Evolutionary conservation across 2,888 invertebrate species (phyloP), one percentile per base, ranked within the genome.

Genomic region (Idaea biselata): DNA sequence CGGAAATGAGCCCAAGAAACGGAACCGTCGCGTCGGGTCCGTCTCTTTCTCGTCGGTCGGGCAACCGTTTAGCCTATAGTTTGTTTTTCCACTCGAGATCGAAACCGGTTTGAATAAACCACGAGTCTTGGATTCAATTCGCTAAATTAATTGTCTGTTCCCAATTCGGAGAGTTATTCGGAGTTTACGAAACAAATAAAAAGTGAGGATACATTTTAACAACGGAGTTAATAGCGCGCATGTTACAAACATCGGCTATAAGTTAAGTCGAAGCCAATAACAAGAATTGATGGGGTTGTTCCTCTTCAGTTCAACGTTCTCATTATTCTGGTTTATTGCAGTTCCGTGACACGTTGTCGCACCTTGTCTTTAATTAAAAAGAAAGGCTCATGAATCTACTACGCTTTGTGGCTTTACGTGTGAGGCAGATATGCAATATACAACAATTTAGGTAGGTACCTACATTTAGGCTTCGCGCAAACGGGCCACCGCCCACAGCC

Each of bases 281-380:
- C 17, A 17, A 16, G 55, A 55, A 55, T 55, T 17, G 17, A 17
- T 55, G 55, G 16, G 55, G 16, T 16, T 17, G 55, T 55, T 55
- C n/a, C 55, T 55, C 14, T 18, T 14, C 14, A 18, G 56, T 55
- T 56, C 56, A 56, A 56, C 14, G 56, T 18, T 14, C 56, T 18
- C 56, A 56, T 56, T 56, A 56, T 18, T 56, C 18, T 18, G 56
- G 17, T 56, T 56, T 56, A 56, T 18, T 17, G 18, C 18, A n/a
- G 17, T 18, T 18, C 55, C 55, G 55, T 56, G 56, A 18, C 56
- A 18, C 18, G 17, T 18, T 56, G 56, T 56, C 18, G 56, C 56
- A 56, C 56, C 56, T 56, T 56, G 44, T 4, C 18, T 18, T 56
- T 56, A 56, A 56, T 56, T 56, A 56, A 56, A 55, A 56, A 56